Evolutionary conservation across 2,888 invertebrate genomes (phyloP), one percentile per base, ranked within the genome.

Genomic region (Plebejus melissa): DNA sequence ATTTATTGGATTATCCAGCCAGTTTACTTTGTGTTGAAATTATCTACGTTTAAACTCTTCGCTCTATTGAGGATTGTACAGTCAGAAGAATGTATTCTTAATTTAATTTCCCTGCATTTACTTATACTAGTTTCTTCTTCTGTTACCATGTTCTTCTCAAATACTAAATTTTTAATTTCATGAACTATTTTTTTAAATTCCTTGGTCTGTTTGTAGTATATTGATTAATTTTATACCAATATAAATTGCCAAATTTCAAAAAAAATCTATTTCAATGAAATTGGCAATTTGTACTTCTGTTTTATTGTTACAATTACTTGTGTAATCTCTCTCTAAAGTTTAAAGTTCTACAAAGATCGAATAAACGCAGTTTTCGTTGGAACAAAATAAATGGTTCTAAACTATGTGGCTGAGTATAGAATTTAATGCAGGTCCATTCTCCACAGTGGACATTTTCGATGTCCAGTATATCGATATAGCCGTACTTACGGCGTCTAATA

Each of bases 1-100:
- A 75, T 75, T 75, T 75, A 75, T 75, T 75, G 70, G 57, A 70
- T 75, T 70, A 57, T 70, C 58, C 70, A 22, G 16, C 57, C 75
- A 36, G 75, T 57, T 65, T 69, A 72, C 72, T 72, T 72, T 72
- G 72, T 54, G 57, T 75, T 75, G 28, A 70, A 70, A 75, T 57
- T 75, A 70, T 75, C 75, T 54, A 32, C 70, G 13, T 22, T 75
- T 75, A 57, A 69, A 75, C 70, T 36, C 38, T 54, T 41, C 69
- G 69, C 54, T 46, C 69, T 16, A n/a, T 22, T 22, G 38, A 41
- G 58, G 41, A 65, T 74, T 2, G 69, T 71, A 72, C 54, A 72
- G 32, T 72, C 72, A n/a, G 16, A 22, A 13, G 7, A 54, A 50
- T 50, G 28, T 41, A 46, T 46, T 46, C 46, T 9, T 46, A 9